Conservation (phyloP, 2,797 vertebrate genomes). For the Triplophysa yarkandensis region DNA sequence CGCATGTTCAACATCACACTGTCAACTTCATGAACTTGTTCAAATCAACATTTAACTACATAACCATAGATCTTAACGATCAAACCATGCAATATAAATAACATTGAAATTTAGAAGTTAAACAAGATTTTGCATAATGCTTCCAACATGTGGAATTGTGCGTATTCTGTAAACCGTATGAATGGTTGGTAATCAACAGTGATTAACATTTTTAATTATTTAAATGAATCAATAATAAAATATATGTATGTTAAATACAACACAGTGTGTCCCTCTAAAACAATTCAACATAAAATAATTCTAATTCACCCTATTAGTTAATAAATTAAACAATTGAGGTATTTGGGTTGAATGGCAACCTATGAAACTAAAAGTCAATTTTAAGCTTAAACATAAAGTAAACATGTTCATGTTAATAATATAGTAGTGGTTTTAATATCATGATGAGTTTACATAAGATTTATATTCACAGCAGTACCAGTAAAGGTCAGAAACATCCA, state of each 20-base stretch:
- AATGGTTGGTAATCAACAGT: neutral
- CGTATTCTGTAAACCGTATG: neutral
- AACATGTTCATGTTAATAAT: neutral
- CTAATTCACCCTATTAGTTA: neutral
- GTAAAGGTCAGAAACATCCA: neutral
- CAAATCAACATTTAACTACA: neutral
- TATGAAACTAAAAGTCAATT: neutral
- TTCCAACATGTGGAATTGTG: neutral
- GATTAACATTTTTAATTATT: neutral
- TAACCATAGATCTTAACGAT: neutral
- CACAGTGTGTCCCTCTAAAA: neutral
- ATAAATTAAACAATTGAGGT: conserved; percentile 4
- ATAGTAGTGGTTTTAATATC: neutral
- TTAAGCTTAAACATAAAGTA: neutral
- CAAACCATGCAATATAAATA: neutral
- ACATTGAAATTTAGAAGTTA: neutral
- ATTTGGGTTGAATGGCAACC: conserved; percentile 31
- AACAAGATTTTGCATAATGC: neutral
- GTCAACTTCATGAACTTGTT: conserved; percentile 1
- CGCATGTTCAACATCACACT: neutral
- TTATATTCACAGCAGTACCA: neutral
- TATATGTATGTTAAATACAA: neutral
- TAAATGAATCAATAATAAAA: neutral
- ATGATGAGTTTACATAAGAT: neutral
- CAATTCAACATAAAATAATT: no score